Base-by-base conservation (phyloP, 2,797 vertebrate species). In the Enteromius argenteus region DNA sequence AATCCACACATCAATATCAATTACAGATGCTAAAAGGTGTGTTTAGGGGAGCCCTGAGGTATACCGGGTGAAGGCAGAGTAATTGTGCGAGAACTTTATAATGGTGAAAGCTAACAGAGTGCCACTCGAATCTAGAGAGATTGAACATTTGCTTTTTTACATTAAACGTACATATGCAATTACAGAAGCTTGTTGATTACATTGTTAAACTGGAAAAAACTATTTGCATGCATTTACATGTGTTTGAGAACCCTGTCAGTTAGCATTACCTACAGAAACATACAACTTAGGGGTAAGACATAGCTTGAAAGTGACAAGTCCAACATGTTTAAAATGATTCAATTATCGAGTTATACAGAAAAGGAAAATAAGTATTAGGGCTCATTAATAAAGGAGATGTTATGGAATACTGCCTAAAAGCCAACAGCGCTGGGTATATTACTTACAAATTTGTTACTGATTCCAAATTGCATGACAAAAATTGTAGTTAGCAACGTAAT, bases 1-100 rank as follows among this genome's bases (percentile, higher is more conserved):
- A 86, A 81, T 85, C 86, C 90, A 88, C 86, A 87, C 93, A 92
- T 94, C 91, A 90, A 93, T 92, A 93, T 94, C 92, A 93, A 92
- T 95, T 93, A 93, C 90, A 87, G 91, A 79, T 91, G 87, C 87
- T 89, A 90, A 92, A 91, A 90, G 91, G 92, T 91, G 87, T 87
- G 90, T 93, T 92, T 91, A 90, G 87, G 79, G 68, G 87, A 85
- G 78, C 37, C 88, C 81, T 73, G 74, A 51, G 74, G 82, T 83
- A 69, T 64, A 78, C 64, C 10, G 27, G 64, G 35, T 44, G 74
- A 83, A 46, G 37, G n/a, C 81, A 32, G 62, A 60, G 74, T 84
- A 71, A 78, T 75, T 84, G 51, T 69, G 62, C 3, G 14, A 23
- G 49, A 27, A 79, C 77, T 86, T 71, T 71, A 72, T 62, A 71